Conservation (phyloP, 1,140 invertebrate genomes). For the Drosophila micromelanica region DNA sequence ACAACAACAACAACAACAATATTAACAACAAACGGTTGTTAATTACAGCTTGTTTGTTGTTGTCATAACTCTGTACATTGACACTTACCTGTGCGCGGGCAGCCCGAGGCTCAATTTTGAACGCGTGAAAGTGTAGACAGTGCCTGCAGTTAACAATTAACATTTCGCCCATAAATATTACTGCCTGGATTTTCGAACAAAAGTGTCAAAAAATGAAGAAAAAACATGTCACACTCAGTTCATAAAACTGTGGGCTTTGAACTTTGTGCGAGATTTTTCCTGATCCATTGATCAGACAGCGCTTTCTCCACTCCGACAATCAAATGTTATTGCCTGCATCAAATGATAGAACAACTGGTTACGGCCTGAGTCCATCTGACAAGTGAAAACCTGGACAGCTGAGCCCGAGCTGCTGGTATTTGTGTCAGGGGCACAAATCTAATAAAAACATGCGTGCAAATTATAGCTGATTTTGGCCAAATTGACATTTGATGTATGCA, state of each 20-base stretch:
- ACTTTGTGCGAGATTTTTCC: constrained; percentile 53
- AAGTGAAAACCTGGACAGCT: constrained; percentile 57
- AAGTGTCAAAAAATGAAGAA: constrained; percentile 41
- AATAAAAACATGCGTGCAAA: constrained; percentile 24
- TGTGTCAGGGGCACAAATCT: constrained; percentile 69
- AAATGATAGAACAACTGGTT: constrained; percentile 55
- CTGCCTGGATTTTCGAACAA: constrained; percentile 57
- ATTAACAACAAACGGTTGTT: constrained; percentile 56
- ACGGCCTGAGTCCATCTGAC: constrained; percentile 19
- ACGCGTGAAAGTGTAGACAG: constrained; percentile 71
- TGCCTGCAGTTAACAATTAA: constrained; percentile 56
- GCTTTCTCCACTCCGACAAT: constrained; percentile 50
- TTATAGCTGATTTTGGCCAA: constrained; percentile 44
- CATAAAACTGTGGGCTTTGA: constrained; percentile 49
- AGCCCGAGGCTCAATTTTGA: constrained; percentile 31
- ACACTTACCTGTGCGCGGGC: constrained; percentile 50
- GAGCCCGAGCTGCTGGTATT: constrained; percentile 46
- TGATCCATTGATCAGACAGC: not conserved
- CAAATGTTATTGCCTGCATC: constrained; percentile 25
- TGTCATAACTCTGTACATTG: constrained; percentile 61
- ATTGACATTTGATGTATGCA: constrained; percentile 38
- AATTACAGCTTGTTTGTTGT: constrained; percentile 63
- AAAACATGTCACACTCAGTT: constrained; percentile 7
- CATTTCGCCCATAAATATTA: constrained; percentile 66
- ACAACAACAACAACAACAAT: constrained; percentile 41